Evolutionary conservation across 2,888 invertebrate genomes (phyloP).

Genomic region (Drosophila picticornis): DNA sequence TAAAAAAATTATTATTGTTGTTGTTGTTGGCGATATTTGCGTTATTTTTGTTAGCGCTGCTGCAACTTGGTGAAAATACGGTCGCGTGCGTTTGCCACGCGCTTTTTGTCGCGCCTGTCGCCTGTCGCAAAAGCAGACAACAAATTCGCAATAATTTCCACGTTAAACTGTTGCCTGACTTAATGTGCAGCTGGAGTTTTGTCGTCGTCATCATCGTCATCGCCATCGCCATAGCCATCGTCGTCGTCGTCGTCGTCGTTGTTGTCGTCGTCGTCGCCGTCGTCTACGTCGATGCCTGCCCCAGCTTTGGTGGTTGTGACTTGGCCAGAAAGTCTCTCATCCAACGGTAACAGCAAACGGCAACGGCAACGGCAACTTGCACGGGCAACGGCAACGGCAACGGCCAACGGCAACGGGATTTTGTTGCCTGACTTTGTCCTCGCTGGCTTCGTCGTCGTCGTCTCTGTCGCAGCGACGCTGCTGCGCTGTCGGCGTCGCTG

Average conservation of each 20-base stretch:
- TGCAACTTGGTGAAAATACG: conserved; percentile 11
- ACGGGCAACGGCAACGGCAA: conserved; percentile 37
- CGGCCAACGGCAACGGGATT: conserved; percentile 37
- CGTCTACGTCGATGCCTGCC: conserved; percentile 41
- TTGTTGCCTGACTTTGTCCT: conserved; percentile 48
- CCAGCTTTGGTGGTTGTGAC: conserved; percentile 54
- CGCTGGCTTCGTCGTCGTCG: conserved; percentile 22
- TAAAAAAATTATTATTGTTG: conserved; percentile 42
- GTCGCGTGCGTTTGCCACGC: conserved; percentile 32
- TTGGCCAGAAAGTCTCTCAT: conserved; percentile 47
- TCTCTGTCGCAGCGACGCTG: conserved; percentile 20
- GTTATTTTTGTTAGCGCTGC: conserved; percentile 3
- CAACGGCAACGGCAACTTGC: conserved; percentile 36
- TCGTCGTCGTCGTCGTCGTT: conserved; percentile 26
- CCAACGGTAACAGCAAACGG: conserved; percentile 38
- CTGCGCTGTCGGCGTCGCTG: conserved; percentile 51
- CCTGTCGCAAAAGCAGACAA: conserved; percentile 80
- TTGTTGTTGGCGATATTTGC: neutral
- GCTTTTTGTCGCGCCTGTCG: conserved; percentile 43
- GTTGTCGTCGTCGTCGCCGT: conserved; percentile 45
- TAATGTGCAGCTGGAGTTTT: conserved; percentile 82
- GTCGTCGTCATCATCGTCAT: conserved; percentile 70
- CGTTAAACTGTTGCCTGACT: conserved; percentile 83
- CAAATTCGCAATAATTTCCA: conserved; percentile 85
- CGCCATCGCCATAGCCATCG: conserved; percentile 38